Conservation (phyloP, 2,113 vertebrate species). For the Hipposideros armiger region DNA sequence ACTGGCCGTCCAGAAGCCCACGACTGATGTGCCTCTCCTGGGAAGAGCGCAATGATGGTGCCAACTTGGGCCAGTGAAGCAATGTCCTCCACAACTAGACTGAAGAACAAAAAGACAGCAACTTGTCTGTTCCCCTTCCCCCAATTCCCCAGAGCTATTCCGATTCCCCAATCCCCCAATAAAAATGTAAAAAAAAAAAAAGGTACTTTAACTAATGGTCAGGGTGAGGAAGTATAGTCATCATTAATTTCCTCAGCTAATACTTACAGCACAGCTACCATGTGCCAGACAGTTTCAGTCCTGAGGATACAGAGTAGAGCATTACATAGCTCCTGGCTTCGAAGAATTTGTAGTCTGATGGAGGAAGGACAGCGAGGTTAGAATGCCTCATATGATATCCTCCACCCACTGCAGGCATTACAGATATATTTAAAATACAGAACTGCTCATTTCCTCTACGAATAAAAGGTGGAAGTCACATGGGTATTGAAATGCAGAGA, state of each 20-base stretch:
- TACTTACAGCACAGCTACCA: neutral
- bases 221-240: neutral
- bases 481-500: neutral
- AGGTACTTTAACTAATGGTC: neutral
- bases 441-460: neutral
- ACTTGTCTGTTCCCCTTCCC: too few relatives aligned
- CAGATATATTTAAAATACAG: neutral
- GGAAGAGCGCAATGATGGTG: too few relatives aligned
- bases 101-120: too few relatives aligned
- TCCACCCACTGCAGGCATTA: neutral
- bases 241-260: neutral
- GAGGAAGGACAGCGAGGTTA: neutral
- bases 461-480: neutral
- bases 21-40: too few relatives aligned
- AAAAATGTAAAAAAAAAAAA: too few relatives aligned
- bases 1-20: too few relatives aligned
- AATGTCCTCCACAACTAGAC: too few relatives aligned
- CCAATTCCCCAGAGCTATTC: too few relatives aligned
- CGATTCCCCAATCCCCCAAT: too few relatives aligned
- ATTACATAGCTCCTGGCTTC: neutral
- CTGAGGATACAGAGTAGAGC: too few relatives aligned
- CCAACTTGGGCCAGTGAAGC: too few relatives aligned
- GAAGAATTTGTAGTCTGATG: neutral
- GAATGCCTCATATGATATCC: neutral
- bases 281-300: neutral